Evolutionary conservation across 53 echinoderm and acorn worm species (phyloP).

Genomic region (Astropecten irregularis): DNA sequence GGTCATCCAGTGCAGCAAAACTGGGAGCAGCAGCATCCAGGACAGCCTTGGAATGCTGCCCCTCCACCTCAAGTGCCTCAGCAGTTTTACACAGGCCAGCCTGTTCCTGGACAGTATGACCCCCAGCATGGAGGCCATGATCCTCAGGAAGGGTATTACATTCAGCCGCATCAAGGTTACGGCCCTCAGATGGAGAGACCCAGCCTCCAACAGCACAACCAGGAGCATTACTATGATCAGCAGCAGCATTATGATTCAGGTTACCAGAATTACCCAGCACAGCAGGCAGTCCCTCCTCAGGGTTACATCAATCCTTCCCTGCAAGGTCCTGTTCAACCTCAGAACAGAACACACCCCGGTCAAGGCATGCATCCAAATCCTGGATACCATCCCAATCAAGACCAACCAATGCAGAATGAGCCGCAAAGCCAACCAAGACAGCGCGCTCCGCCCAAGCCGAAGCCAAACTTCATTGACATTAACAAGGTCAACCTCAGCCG

Average conservation of each 20-base stretch:
- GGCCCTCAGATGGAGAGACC: not conserved
- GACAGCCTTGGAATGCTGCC: not conserved
- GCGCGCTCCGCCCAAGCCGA: constrained; percentile 61
- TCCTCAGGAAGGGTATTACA: constrained; percentile 10
- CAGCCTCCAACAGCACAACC: not conserved
- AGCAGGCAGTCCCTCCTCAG: not conserved
- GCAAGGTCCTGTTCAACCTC: not conserved
- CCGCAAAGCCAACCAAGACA: not conserved
- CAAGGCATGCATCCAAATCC: constrained; percentile 7
- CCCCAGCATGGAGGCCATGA: not conserved
- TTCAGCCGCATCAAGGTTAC: constrained; percentile 6
- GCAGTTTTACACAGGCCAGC: constrained; percentile 4
- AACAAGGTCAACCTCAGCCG: constrained; percentile 70
- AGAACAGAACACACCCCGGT: constrained; percentile 12
- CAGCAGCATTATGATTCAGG: not conserved
- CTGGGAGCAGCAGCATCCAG: constrained; percentile 37
- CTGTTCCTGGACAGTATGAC: not conserved
- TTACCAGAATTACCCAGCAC: constrained; percentile 15
- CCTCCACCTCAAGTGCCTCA: constrained; percentile 9
- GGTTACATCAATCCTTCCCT: constrained; percentile 1
- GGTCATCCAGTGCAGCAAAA: not conserved
- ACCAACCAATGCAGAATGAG: constrained; percentile 23
- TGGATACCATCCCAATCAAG: constrained; percentile 33
- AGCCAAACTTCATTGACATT: constrained; percentile 71
- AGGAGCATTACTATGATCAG: constrained; percentile 28